These are phyloP conservation scores for Morpho deidamia DNA, from an alignment of 2,888 invertebrate genomes.

Conservation along the genomic window DNA sequence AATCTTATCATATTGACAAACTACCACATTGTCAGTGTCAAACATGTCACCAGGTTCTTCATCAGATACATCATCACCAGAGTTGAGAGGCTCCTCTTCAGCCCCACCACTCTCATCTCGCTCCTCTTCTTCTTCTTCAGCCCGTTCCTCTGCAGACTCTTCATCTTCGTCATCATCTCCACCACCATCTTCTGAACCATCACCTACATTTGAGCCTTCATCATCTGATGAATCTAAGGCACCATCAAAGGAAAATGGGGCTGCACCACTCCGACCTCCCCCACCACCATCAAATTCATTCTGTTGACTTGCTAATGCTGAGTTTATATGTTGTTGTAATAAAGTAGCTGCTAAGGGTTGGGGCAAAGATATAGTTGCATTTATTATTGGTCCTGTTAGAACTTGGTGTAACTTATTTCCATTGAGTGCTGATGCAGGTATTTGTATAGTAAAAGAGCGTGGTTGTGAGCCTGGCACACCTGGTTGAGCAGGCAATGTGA, in stretches of 20 bases:
- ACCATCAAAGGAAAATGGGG: conserved; percentile 78
- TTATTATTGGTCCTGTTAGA: conserved; percentile 91
- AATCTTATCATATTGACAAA: conserved; percentile 99
- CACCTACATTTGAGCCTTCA: conserved; percentile 81
- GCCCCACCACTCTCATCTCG: conserved; percentile 82
- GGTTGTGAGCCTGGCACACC: conserved; percentile 84
- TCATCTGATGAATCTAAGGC: conserved; percentile 85
- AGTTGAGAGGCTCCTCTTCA: conserved; percentile 94
- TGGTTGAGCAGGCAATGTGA: conserved; percentile 89
- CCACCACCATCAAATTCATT: conserved; percentile 71
- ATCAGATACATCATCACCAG: conserved; percentile 98
- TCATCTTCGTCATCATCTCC: conserved; percentile 87
- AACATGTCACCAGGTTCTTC: conserved; percentile 96
- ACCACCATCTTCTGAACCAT: conserved; percentile 83
- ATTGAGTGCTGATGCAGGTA: conserved; percentile 90
- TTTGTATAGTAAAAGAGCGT: conserved; percentile 92
- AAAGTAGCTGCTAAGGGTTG: conserved; percentile 88
- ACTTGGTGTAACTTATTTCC: conserved; percentile 84
- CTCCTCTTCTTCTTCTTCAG: conserved; percentile 83
- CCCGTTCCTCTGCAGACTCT: conserved; percentile 83
- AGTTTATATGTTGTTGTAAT: conserved; percentile 93
- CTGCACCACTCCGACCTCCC: conserved; percentile 64
- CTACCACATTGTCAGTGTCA: conserved; percentile 99
- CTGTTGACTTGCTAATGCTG: conserved; percentile 80
- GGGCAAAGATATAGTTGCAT: conserved; percentile 93